Percentiles rank a stretch among this genome's conserved stretches.
Conservation (phyloP, 2,113 vertebrate genomes). For the Anarhynchus alexandrinus region DNA sequence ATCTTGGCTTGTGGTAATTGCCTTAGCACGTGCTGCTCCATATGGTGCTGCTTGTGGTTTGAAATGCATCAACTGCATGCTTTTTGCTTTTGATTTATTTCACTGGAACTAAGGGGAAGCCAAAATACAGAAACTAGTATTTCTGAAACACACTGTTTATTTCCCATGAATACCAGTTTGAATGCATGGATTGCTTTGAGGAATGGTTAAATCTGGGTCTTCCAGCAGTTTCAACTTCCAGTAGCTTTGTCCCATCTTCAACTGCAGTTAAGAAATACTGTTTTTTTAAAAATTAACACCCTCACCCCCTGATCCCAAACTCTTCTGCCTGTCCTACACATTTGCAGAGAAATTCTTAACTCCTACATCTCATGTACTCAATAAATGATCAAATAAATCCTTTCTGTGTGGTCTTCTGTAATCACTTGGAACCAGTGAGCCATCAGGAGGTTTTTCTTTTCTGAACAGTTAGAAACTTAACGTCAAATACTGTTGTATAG, state of each 20-base stretch:
- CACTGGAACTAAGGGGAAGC: not conserved
- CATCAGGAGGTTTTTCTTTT: not conserved
- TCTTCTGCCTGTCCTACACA: not conserved
- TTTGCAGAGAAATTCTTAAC: not conserved
- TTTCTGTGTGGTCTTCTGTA: not conserved
- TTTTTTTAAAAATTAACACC: not conserved
- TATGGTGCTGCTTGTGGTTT: not conserved
- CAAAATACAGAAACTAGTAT: not conserved
- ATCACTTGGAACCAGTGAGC: not conserved
- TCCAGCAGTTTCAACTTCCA: not conserved
- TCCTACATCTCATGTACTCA: not conserved
- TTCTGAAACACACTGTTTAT: not conserved
- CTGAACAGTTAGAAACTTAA: not conserved
- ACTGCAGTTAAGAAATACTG: not conserved
- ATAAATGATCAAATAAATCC: not conserved
- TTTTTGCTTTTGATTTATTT: not conserved
- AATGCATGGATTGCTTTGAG: not conserved
- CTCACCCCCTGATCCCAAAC: not conserved
- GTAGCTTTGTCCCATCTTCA: not conserved
- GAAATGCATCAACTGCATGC: not conserved
- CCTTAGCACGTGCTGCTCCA: not conserved
- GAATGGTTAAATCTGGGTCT: not conserved
- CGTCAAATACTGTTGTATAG: not conserved
- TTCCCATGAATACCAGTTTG: not conserved
- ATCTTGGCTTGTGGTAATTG: not conserved